Conservation (phyloP, 2,888 invertebrate species). For the Nyleta sp. region DNA sequence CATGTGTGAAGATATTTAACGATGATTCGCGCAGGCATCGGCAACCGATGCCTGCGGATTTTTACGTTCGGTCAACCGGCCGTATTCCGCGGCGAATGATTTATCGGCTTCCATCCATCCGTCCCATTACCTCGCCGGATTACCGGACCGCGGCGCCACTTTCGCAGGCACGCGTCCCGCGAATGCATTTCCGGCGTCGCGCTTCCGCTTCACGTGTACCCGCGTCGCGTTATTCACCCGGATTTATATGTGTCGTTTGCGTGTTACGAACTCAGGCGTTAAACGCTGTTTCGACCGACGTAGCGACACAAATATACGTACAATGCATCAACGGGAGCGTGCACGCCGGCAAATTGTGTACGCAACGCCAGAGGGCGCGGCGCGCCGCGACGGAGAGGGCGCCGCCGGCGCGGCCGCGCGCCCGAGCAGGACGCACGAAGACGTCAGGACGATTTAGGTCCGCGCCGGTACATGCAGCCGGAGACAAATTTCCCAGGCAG, state of each 20-base stretch:
- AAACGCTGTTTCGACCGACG: conserved; percentile 63
- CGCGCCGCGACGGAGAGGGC: background rate
- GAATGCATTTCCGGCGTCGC: conserved; percentile 67
- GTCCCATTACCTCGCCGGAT: conserved; percentile 68
- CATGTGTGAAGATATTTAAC: too few species aligned
- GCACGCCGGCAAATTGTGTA: conserved; percentile 48
- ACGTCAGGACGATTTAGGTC: conserved; percentile 54
- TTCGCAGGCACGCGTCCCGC: conserved; percentile 63
- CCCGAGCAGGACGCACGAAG: conserved; percentile 33
- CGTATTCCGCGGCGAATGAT: conserved; percentile 62
- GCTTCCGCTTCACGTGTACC: conserved; percentile 64
- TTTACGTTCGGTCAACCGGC: conserved; percentile 60
- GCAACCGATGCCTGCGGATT: too few species aligned
- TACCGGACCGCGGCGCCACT: conserved; percentile 58
- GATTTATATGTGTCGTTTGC: conserved; percentile 65
- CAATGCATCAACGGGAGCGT: conserved; percentile 56
- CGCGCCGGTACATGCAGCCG: conserved; percentile 38
- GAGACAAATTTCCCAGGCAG: conserved; percentile 54
- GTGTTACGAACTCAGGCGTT: conserved; percentile 63
- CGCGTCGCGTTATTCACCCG: conserved; percentile 60
- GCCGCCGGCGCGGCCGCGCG: background rate
- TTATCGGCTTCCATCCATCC: conserved; percentile 68
- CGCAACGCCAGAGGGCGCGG: conserved; percentile 21
- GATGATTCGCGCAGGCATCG: too few species aligned
- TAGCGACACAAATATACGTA: conserved; percentile 54